phyloP scores from a whole-genome alignment of 2,797 vertebrate species.

The Centropyge bicolor region DNA sequence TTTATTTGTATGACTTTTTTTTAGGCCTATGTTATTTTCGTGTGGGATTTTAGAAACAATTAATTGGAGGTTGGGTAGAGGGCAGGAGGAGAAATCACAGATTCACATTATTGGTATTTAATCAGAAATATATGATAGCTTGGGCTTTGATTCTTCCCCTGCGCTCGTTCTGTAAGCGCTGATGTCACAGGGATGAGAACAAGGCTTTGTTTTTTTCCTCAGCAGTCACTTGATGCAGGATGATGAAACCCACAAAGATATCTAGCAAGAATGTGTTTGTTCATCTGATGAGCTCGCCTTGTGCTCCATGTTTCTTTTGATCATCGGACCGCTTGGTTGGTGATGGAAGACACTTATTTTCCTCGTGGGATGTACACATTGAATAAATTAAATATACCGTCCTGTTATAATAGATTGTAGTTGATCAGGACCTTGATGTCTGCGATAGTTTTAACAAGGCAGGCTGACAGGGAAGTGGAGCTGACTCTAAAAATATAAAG shows the following conservation, averaged over 20 bases:
- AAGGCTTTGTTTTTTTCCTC: constrained; percentile 79
- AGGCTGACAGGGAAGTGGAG: constrained; percentile 54
- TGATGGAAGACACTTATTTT: constrained; percentile 73
- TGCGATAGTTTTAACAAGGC: constrained; percentile 61
- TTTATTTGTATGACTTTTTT: constrained; percentile 39
- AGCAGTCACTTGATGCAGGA: constrained; percentile 83
- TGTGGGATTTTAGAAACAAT: constrained; percentile 31
- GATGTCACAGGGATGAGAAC: constrained; percentile 78
- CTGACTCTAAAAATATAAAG: constrained; percentile 77
- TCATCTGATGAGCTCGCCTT: constrained; percentile 77
- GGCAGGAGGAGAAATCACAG: constrained; percentile 35
- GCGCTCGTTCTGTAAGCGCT: constrained; percentile 41
- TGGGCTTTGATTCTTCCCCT: constrained; percentile 50
- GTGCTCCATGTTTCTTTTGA: constrained; percentile 78
- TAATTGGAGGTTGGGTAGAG: constrained; percentile 51
- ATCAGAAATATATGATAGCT: constrained; percentile 61
- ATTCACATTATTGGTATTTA: constrained; percentile 54
- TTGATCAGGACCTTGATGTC: constrained; percentile 52
- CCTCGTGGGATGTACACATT: constrained; percentile 59
- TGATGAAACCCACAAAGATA: constrained; percentile 88
- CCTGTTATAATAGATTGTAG: constrained; percentile 35
- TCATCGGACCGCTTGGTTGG: constrained; percentile 59
- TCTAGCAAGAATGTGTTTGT: constrained; percentile 83
- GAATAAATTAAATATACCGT: constrained; percentile 69
- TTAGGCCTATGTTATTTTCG: constrained; percentile 32